Percentiles rank a stretch among this genome's conserved stretches.
phyloP scores from a whole-genome alignment of 2,888 invertebrate genomes.

The Arge pagana region DNA sequence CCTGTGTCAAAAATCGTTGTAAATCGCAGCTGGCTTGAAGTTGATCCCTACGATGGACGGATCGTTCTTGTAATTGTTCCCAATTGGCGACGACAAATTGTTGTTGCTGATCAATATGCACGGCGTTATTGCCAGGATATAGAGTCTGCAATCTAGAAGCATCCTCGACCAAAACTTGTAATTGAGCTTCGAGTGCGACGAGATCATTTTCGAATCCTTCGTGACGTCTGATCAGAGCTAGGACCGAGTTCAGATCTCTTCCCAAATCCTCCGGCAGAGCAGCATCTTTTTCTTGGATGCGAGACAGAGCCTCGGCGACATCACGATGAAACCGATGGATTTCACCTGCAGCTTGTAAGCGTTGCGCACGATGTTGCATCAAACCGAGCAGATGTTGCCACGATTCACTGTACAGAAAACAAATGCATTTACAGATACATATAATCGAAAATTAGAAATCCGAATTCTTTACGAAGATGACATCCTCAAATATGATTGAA shows the following conservation, averaged over 20 bases:
- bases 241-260: slow-evolving; percentile 84
- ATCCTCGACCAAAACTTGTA: slow-evolving; percentile 91
- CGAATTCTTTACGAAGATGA: too few species aligned
- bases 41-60: slow-evolving; percentile 78
- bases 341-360: slow-evolving; percentile 92
- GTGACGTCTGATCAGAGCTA: slow-evolving; percentile 82
- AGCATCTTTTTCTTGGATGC: slow-evolving; percentile 89
- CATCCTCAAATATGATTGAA: too few species aligned
- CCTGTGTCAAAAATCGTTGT: slow-evolving; percentile 86
- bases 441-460: not conserved
- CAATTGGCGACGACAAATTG: slow-evolving; percentile 85
- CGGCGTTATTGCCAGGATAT: slow-evolving; percentile 91
- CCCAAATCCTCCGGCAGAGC: slow-evolving; percentile 81
- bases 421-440: not conserved
- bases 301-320: slow-evolving; percentile 85
- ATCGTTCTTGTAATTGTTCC: slow-evolving; percentile 82
- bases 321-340: slow-evolving; percentile 97
- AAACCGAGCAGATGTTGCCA: slow-evolving; percentile 90
- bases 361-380: slow-evolving; percentile 83
- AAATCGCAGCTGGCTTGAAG: slow-evolving; percentile 86
- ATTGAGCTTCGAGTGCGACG: slow-evolving; percentile 87
- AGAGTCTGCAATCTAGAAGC: slow-evolving; percentile 83
- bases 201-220: slow-evolving; percentile 94
- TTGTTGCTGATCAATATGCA: slow-evolving; percentile 87
- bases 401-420: slow-evolving; percentile 63